A percentile compares a stretch with the other conserved stretches of the same genome.
phyloP scores from a whole-genome alignment of 2,113 vertebrate species.

The Phyllostomus hastatus region DNA sequence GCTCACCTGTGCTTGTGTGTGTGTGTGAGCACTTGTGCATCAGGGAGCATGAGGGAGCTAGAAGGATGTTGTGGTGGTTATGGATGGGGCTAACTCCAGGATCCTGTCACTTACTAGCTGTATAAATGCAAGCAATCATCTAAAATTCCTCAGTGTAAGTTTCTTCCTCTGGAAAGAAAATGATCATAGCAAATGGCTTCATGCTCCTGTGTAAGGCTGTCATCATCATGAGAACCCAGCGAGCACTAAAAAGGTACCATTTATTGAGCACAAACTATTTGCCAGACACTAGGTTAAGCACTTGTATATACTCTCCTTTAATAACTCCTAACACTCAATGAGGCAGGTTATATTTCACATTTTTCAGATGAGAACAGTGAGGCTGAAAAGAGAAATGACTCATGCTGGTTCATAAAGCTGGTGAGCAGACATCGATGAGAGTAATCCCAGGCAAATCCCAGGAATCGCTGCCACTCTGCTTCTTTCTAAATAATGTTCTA shows the following conservation, averaged over 20 bases:
- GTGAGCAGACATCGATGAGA: background rate
- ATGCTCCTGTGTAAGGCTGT: background rate
- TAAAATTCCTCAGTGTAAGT: background rate
- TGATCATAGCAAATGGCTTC: background rate
- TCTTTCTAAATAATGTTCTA: background rate
- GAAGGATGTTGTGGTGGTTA: background rate
- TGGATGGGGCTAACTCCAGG: background rate
- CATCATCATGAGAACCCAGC: background rate
- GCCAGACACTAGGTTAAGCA: background rate
- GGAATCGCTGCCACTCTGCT: background rate
- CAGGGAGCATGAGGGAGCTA: background rate
- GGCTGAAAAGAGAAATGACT: background rate
- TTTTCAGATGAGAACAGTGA: background rate
- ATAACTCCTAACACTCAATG: background rate
- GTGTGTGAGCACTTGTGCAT: background rate
- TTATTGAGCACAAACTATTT: background rate
- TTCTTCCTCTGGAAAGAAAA: background rate
- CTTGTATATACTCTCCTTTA: background rate
- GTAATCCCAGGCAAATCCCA: background rate
- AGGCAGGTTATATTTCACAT: background rate
- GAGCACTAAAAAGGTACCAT: background rate
- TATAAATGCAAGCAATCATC: background rate
- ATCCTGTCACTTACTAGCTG: background rate
- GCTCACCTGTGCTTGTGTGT: background rate
- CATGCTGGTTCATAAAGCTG: background rate